phyloP scores from a whole-genome alignment of 2,113 vertebrate species.

The Nibea albiflora region DNA sequence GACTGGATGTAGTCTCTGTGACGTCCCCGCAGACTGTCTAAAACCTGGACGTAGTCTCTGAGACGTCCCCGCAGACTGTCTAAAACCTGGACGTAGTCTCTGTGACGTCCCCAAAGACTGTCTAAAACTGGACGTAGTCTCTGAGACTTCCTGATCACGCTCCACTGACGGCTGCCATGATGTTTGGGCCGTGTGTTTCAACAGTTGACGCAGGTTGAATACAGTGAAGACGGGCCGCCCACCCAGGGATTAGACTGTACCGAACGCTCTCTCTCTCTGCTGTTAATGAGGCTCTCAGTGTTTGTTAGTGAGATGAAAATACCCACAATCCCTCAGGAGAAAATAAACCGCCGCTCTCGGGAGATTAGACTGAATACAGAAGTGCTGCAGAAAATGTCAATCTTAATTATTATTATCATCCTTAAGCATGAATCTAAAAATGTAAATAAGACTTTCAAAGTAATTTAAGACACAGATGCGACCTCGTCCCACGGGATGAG shows the following conservation, averaged over 20 bases:
- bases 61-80: too few relatives aligned
- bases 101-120: too few relatives aligned
- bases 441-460: not conserved
- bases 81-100: too few relatives aligned
- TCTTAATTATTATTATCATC: constrained; percentile 45
- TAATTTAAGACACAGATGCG: constrained; percentile 1
- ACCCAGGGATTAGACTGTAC: constrained; percentile 54
- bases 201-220: not conserved
- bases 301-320: constrained; percentile 60
- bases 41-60: too few relatives aligned
- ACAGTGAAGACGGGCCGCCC: not conserved
- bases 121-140: too few relatives aligned
- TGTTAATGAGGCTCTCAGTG: constrained; percentile 56
- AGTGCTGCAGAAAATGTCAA: not conserved
- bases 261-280: constrained; percentile 9
- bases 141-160: too few relatives aligned
- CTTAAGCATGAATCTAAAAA: constrained; percentile 7
- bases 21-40: too few relatives aligned
- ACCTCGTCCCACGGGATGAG: constrained; percentile 25
- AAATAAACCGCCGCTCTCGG: constrained; percentile 27
- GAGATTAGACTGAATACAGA: constrained; percentile 41
- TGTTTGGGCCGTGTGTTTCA: not conserved
- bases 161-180: not conserved
- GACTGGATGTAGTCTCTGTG: too few relatives aligned
- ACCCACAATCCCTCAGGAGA: constrained; percentile 55